Base-by-base conservation (phyloP, 2,113 vertebrate genomes). In the Tinamus guttatus region DNA sequence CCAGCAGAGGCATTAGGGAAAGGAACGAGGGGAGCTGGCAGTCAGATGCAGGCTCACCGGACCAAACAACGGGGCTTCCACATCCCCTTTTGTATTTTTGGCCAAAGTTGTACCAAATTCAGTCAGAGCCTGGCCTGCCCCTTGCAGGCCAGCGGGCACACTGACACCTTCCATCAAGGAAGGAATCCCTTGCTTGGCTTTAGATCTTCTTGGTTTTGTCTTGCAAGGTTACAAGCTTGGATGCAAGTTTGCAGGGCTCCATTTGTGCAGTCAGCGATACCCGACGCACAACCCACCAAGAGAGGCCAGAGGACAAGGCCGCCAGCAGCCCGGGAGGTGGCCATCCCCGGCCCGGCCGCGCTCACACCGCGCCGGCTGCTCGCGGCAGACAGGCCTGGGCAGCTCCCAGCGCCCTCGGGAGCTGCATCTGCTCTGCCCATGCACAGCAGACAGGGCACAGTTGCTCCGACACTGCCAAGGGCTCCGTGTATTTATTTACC, bases 351-450 rank as follows among this genome's bases (percentile, higher is more conserved):
- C 24, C 8, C 59, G 34, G 59, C n/a, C 45, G 0, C 0, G 0
- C 24, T 36, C 65, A 3, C 30, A 1, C 10, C 3, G 0, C 13
- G 1, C 0, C 2, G 4, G 9, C 51, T 15, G 51, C 58, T 21
- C 62, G 25, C 68, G 84, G 65, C n/a, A 49, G 40, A 36, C 7
- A 3, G 3, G 6, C 3, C 70, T 14, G 9, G 6, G 34, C 28
- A 81, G 34, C 36, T 64, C 2, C 15, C 11, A 0, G 4, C 13
- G 27, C 13, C 36, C 67, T 9, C 17, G 4, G 5, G 36, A 40
- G 64, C 63, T 20, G 5, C 4, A 34, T 36, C 59, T 60, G 5
- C 14, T 0, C 52, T 74, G 81, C 47, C 85, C 51, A 1, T 0
- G 1, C 1, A 5, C 4, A 54, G 73, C 63, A 69, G 64, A 34